These are phyloP conservation scores for Parauchenoglanis ngamensis DNA, from an alignment of 2,797 vertebrate genomes.

Conservation along the genomic window DNA sequence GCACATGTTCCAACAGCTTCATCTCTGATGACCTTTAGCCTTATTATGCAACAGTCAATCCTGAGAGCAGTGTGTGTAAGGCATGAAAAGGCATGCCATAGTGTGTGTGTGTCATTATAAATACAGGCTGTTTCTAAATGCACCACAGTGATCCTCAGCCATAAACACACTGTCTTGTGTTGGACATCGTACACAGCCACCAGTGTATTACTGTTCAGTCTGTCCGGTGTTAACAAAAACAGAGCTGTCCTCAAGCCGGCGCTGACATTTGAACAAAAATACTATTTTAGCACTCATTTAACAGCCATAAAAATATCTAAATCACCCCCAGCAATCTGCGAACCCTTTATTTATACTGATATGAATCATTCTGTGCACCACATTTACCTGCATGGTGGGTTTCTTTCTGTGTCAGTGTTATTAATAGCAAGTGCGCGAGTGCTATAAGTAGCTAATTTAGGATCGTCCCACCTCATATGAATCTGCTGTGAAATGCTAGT, in stretches of 20 bases:
- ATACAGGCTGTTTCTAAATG: slow-evolving; percentile 6
- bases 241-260: background rate
- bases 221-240: background rate
- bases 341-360: background rate
- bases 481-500: background rate
- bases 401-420: background rate
- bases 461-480: background rate
- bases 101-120: background rate
- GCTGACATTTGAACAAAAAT: background rate
- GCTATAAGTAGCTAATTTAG: background rate
- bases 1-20: background rate
- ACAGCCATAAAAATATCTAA: background rate
- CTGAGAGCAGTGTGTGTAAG: background rate
- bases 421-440: background rate
- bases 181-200: background rate
- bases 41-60: background rate
- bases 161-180: background rate
- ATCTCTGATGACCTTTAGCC: background rate
- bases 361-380: background rate
- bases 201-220: background rate
- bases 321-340: background rate
- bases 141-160: background rate
- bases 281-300: background rate
- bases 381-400: background rate
- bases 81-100: background rate